Evolutionary conservation across 2,888 invertebrate genomes (phyloP), one percentile per base, ranked within the genome.

Genomic region (Scaptomyza cyrtandrae): DNA sequence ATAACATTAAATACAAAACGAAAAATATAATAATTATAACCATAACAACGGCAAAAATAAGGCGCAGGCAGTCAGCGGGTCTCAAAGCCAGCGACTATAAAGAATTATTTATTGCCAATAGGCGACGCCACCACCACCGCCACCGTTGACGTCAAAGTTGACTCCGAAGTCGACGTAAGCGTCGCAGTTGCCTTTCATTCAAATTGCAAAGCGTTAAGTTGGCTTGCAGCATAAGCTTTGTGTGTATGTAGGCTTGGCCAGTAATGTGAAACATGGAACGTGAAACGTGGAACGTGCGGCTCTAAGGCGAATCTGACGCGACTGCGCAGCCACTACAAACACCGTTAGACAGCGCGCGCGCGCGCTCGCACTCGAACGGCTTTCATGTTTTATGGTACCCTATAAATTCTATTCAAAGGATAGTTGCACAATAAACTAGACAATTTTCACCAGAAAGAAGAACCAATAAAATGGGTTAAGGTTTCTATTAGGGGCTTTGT

Each of bases 21-120:
- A 24, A n/a, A 33, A 3, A 63, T 48, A 37, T 53, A 65, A 19
- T 35, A 43, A 27, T 48, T 53, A 5, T 39, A 53, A 11, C 39
- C 29, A 43, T 45, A 55, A 37, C 57, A 31, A 45, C 64, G 57
- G 54, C 50, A 66, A 35, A 54, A 71, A 71, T 39, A 64, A 72
- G 72, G 50, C 71, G 60, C 73, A 66, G 65, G 66, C 66, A 44
- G 35, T 35, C 65, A 65, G 37, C 37, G 53, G 11, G 45, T 64
- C 43, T 33, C 63, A 70, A 65, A 64, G 54, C 72, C 6, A 65
- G 55, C 78, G 48, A 77, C 58, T 58, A 59, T 61, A 78, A 75
- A 88, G 83, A 84, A 86, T 86, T 83, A 83, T 83, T 83, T 84
- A 88, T 84, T 83, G 80, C 86, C 86, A 83, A 83, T 62, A 64